Percentiles rank a stretch among this genome's conserved stretches.
phyloP scores from a whole-genome alignment of 2,888 invertebrate species.

The Cerastis leucographa region DNA sequence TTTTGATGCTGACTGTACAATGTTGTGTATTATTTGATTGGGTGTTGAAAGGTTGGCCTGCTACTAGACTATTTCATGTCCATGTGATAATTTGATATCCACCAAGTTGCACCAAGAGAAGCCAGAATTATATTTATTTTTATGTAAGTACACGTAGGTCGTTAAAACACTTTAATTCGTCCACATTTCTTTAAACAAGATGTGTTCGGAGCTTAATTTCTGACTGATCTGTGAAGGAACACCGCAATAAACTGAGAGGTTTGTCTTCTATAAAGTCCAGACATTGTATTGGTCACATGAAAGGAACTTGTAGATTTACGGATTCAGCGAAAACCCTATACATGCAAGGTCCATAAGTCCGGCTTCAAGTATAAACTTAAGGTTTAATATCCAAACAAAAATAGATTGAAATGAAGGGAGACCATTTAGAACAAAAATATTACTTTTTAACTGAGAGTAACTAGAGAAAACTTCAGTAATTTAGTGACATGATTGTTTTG shows the following conservation, averaged over 20 bases:
- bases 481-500: too few relatives aligned
- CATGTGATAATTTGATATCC: neutral
- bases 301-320: neutral
- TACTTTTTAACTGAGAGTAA: too few relatives aligned
- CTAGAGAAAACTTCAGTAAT: too few relatives aligned
- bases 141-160: neutral
- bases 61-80: neutral
- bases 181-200: neutral
- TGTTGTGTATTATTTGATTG: neutral
- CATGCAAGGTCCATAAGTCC: too few relatives aligned
- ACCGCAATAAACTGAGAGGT: neutral
- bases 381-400: too few relatives aligned
- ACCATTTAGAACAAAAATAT: too few relatives aligned
- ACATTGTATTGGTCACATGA: neutral
- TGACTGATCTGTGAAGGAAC: neutral
- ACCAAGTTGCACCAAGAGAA: neutral
- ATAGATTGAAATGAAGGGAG: too few relatives aligned
- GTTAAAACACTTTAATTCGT: neutral
- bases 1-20: too few relatives aligned
- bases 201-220: neutral
- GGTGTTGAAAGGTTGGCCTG: neutral
- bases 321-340: neutral
- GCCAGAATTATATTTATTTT: neutral
- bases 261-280: neutral
- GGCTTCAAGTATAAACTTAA: too few relatives aligned